Evolutionary conservation across 1,140 invertebrate genomes (phyloP), one percentile per base, ranked within the genome.

Genomic region (Drosophila lowei): DNA sequence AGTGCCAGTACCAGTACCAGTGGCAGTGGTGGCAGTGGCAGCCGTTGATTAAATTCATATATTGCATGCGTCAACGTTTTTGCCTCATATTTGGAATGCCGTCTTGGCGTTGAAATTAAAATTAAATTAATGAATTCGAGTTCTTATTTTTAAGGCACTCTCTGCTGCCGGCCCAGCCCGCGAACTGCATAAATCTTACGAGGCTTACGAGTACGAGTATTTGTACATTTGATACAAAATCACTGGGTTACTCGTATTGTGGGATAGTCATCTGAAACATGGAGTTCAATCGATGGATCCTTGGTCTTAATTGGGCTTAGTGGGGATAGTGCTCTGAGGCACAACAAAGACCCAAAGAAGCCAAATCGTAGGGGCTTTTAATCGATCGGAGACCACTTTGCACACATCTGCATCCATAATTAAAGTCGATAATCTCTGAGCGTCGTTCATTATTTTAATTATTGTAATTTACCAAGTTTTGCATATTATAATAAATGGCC

Each of bases 361-460:
- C 59, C 76, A 74, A 64, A 59, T 71, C 53, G 54, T 50, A n/a
- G 38, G 30, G 54, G 44, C 44, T 65, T 30, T 25, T 52, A 75
- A 46, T 61, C 49, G 67, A 65, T 41, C 47, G 48, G 49, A 44
- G 30, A 57, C 25, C 55, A 75, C 59, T 68, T 75, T 55, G 60
- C 70, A 72, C 65, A 74, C 77, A 52, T 61, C 64, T 57, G 41
- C 49, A 68, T 55, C 57, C 79, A 77, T 79, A 88, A 90, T 90
- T 90, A 74, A 58, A 68, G 66, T 68, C 86, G 86, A 86, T 89
- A 90, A 90, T 83, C 78, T 74, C 16, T 71, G 72, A 71, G 66
- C 79, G 76, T 73, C 79, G 76, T 77, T 70, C 78, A 89, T 89
- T 90, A 89, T 81, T 90, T 90, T 90, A 90, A 90, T 90, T 86